Conservation (phyloP, 2,113 vertebrate species). For the Todiramphus saurophagus region DNA sequence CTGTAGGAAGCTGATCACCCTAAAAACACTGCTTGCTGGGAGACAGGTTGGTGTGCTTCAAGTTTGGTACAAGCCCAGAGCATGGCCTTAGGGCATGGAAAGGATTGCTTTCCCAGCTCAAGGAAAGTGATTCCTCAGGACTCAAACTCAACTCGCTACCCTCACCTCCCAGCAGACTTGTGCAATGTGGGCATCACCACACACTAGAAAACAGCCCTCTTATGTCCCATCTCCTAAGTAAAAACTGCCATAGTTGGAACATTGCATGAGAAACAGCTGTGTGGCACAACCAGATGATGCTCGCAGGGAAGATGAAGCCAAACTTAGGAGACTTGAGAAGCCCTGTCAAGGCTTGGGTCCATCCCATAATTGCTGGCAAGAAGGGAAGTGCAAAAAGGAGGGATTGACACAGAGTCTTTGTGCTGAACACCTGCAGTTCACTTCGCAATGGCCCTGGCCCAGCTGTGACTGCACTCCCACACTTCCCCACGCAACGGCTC, state of each 20-base stretch:
- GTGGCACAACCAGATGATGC: background rate
- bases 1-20: background rate
- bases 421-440: background rate
- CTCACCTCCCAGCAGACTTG: background rate
- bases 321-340: background rate
- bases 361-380: background rate
- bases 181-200: rapidly evolving
- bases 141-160: background rate
- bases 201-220: background rate
- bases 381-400: background rate
- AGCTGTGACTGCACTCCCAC: rapidly evolving
- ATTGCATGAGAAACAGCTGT: background rate
- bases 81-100: background rate
- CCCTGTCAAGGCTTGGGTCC: background rate
- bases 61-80: background rate
- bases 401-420: background rate
- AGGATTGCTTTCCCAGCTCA: background rate
- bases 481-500: rapidly evolving
- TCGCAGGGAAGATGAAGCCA: background rate
- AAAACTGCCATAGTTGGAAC: background rate
- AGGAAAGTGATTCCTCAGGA: background rate
- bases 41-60: background rate
- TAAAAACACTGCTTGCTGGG: background rate
- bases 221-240: background rate
- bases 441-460: background rate